phyloP scores from a whole-genome alignment of 2,797 vertebrate genomes.

The Micropoecilia bifurca region DNA sequence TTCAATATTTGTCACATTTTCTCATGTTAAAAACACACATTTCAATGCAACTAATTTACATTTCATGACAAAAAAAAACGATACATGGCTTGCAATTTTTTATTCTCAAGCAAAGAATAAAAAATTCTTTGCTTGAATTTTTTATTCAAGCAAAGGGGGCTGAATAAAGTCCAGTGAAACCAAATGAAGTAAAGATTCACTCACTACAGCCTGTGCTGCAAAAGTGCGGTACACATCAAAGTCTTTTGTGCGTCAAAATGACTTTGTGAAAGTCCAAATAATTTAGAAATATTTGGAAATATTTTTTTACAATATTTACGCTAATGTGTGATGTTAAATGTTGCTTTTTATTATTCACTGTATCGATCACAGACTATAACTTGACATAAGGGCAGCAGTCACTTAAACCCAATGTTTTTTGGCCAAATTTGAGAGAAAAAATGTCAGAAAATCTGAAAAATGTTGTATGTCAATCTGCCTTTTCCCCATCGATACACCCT shows the following conservation, averaged over 20 bases:
- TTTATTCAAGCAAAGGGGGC: background rate
- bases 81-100: background rate
- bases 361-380: too few relatives aligned
- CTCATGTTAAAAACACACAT: background rate
- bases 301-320: too few relatives aligned
- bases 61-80: background rate
- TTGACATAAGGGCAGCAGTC: too few relatives aligned
- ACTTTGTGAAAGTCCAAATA: background rate
- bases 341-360: too few relatives aligned
- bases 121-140: background rate
- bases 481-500: too few relatives aligned
- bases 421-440: too few relatives aligned
- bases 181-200: background rate
- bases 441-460: too few relatives aligned
- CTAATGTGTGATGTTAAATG: too few relatives aligned
- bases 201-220: background rate
- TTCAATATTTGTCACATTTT: background rate
- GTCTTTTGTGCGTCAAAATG: background rate
- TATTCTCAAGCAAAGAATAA: too few relatives aligned
- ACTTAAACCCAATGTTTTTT: too few relatives aligned
- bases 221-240: background rate
- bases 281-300: too few relatives aligned
- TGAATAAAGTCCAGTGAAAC: background rate
- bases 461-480: too few relatives aligned
- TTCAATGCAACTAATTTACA: background rate